These are phyloP conservation scores for Prietella phreatophila DNA, from an alignment of 2,113 vertebrate species.

Conservation along the genomic window DNA sequence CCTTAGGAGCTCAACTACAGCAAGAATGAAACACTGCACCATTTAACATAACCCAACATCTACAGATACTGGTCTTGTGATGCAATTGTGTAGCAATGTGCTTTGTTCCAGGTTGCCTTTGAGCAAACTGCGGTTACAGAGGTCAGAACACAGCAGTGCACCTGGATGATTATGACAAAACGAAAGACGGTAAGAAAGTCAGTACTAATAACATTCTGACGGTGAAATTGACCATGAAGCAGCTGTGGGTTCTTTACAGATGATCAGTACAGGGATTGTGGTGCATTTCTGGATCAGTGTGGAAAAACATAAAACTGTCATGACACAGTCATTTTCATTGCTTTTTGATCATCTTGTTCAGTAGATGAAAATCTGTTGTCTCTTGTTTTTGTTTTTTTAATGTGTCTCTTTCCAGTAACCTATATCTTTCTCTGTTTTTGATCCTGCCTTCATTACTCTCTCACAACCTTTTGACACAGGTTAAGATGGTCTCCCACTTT, in stretches of 20 bases:
- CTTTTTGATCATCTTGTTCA: background rate
- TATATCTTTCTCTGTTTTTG: background rate
- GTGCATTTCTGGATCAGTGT: background rate
- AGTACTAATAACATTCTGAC: background rate
- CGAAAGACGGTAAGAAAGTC: background rate
- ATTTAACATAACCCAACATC: background rate
- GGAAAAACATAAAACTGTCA: background rate
- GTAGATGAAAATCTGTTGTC: background rate
- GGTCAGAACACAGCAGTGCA: slow-evolving; percentile 20
- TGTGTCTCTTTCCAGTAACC: background rate
- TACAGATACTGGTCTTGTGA: background rate
- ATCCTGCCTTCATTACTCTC: background rate
- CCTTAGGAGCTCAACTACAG: background rate
- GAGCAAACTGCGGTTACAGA: background rate
- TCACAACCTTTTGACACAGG: background rate
- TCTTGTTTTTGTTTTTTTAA: background rate
- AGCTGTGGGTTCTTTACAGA: background rate
- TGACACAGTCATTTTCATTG: background rate
- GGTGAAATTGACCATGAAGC: background rate
- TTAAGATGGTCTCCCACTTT: background rate
- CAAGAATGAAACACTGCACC: background rate
- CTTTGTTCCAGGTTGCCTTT: slow-evolving; percentile 1
- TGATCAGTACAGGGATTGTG: background rate
- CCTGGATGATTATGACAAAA: background rate
- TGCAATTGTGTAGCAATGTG: slow-evolving; percentile 7